phyloP scores from a whole-genome alignment of 1,140 invertebrate species.

The Ctenoplectra terminalis region DNA sequence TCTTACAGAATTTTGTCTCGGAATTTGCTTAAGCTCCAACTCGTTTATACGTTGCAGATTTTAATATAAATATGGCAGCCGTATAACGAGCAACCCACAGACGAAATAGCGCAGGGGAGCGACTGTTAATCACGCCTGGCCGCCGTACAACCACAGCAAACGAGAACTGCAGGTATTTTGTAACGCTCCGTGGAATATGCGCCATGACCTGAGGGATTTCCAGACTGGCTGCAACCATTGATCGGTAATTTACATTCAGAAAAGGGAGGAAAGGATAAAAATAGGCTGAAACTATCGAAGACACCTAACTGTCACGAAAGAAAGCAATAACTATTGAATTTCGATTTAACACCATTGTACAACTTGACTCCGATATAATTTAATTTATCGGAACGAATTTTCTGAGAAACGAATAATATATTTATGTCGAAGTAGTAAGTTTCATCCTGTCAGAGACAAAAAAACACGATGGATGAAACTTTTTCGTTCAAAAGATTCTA shows the following conservation, averaged over 20 bases:
- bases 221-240: neutral
- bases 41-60: slow-evolving; percentile 42
- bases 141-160: slow-evolving; percentile 53
- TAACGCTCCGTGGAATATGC: slow-evolving; percentile 26
- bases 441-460: too few species aligned
- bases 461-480: too few species aligned
- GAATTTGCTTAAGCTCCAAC: neutral
- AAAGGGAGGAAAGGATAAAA: too few species aligned
- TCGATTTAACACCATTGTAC: neutral
- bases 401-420: too few species aligned
- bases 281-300: neutral
- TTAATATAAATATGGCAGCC: slow-evolving; percentile 61
- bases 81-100: slow-evolving; percentile 57
- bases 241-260: slow-evolving; percentile 15
- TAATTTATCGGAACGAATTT: too few species aligned
- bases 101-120: slow-evolving; percentile 52
- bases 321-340: neutral
- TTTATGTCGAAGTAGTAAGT: too few species aligned
- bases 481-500: too few species aligned
- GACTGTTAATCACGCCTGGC: slow-evolving; percentile 66
- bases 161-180: slow-evolving; percentile 50
- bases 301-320: neutral
- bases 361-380: too few species aligned
- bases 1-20: neutral
- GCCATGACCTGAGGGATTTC: neutral